Base-by-base conservation (phyloP, 2,113 vertebrate species). In the Antennarius striatus region DNA sequence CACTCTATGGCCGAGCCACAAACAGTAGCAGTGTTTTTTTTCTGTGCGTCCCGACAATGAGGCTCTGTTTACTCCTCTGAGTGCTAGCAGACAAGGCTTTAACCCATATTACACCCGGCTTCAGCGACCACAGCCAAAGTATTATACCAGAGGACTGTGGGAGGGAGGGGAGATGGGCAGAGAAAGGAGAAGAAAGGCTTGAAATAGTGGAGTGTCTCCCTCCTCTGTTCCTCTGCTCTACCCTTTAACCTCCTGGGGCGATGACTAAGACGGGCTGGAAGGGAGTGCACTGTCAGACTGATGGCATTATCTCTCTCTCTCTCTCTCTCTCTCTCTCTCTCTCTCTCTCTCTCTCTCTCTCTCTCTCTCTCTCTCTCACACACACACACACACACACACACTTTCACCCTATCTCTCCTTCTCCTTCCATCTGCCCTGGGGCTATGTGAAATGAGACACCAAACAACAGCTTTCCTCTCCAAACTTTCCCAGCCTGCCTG, bases 391-490 rank as follows among this genome's bases (percentile, higher is more conserved):
- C 60, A 58, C 68, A 56, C 63, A 58, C 57, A 50, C 67, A 67
- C 30, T 15, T 67, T 11, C 70, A 43, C 77, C 58, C 55, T 46
- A 65, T 66, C 55, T 66, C 75, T 77, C 72, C 60, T 71, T 77
- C 66, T 66, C 72, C 73, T 79, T 84, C 84, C 80, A 77, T 82
- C 79, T 90, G 89, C 90, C 92, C 87, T 3, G 84, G 72, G 91
- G 92, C 92, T 78, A 88, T 64, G 81, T 91, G 91, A 93, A 92
- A 93, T 78, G 85, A 92, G 90, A 93, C 89, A 91, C 92, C 90
- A 91, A 92, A 93, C 91, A 92, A 92, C 91, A 91, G 92, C 91
- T 92, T 91, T 89, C 86, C 90, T 91, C 89, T 89, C 89, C 89
- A 91, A 93, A 93, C 91, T 92, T 93, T 92, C 90, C 92, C 92